These are phyloP conservation scores for Stomatorhinus walkeri DNA, from an alignment of 2,797 vertebrate species.

Conservation along the genomic window DNA sequence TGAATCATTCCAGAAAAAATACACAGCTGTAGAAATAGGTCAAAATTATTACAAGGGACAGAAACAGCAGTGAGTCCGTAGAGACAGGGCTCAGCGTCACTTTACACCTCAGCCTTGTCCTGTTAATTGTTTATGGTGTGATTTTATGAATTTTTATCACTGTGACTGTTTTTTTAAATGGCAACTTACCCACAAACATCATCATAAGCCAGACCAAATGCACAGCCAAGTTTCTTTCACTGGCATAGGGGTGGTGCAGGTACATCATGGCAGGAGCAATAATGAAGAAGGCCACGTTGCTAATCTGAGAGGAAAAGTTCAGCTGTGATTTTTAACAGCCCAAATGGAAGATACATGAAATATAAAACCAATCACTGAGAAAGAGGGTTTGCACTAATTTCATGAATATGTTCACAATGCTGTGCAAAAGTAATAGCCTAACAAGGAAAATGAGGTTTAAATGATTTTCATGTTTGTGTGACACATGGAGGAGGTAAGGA, in stretches of 20 bases:
- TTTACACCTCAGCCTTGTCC: not conserved
- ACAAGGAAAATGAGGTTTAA: not conserved
- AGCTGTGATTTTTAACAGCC: not conserved
- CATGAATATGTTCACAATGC: not conserved
- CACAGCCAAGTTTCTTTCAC: conserved; percentile 60
- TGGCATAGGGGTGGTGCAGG: conserved; percentile 73
- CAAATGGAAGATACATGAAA: not conserved
- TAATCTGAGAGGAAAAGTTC: conserved; percentile 60
- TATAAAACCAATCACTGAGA: not conserved
- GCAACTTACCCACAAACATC: conserved; percentile 65
- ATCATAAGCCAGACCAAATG: conserved; percentile 68
- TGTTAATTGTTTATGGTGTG: not conserved
- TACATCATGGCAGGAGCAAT: conserved; percentile 78
- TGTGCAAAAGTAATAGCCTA: not conserved
- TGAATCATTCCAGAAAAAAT: not conserved
- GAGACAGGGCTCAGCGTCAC: not conserved
- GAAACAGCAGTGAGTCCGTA: not conserved
- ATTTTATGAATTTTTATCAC: not conserved
- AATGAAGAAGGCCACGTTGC: conserved; percentile 83
- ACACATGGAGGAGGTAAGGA: not conserved
- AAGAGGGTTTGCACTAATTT: not conserved
- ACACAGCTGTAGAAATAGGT: not conserved
- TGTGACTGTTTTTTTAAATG: not conserved
- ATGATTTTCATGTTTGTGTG: not conserved
- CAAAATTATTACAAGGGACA: not conserved